A percentile compares a stretch with the other conserved stretches of the same genome.
Conservation (phyloP, 2,797 vertebrate species). For the Thalassophryne amazonica region DNA sequence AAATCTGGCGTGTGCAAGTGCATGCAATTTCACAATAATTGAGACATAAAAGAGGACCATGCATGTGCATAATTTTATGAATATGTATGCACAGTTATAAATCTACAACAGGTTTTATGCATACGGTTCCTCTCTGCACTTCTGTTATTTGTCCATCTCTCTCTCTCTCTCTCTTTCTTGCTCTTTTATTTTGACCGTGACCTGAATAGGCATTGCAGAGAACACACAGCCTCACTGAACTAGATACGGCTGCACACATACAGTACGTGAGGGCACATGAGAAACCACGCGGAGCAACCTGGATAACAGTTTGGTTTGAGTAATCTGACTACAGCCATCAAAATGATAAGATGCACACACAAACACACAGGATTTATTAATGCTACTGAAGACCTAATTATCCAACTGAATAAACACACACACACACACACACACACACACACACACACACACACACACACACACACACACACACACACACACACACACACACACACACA, state of each 20-base stretch:
- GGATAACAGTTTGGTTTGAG: conserved; percentile 1
- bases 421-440: not conserved
- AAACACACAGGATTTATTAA: no score
- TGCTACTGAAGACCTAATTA: no score
- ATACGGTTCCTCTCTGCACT: conserved; percentile 7
- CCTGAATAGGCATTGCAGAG: conserved; percentile 70
- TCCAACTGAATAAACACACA: conserved; percentile 23
- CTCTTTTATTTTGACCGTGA: conserved; percentile 64
- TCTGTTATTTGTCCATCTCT: conserved; percentile 1
- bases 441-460: not conserved
- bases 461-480: not conserved
- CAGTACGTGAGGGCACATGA: no score
- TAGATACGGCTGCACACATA: conserved; percentile 63
- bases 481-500: not conserved
- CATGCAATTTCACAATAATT: no score
- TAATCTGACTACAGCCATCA: no score
- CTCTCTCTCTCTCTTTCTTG: not conserved
- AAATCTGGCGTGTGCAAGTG: no score
- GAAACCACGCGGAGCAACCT: conserved; percentile 24
- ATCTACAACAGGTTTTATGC: conserved; percentile 46
- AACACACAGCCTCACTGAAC: conserved; percentile 70
- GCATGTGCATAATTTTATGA: no score
- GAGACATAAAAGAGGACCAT: no score
- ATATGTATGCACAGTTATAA: no score
- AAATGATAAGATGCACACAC: no score